Evolutionary conservation across 2,113 vertebrate species (phyloP).

Genomic region (Peromyscus polionotus): DNA sequence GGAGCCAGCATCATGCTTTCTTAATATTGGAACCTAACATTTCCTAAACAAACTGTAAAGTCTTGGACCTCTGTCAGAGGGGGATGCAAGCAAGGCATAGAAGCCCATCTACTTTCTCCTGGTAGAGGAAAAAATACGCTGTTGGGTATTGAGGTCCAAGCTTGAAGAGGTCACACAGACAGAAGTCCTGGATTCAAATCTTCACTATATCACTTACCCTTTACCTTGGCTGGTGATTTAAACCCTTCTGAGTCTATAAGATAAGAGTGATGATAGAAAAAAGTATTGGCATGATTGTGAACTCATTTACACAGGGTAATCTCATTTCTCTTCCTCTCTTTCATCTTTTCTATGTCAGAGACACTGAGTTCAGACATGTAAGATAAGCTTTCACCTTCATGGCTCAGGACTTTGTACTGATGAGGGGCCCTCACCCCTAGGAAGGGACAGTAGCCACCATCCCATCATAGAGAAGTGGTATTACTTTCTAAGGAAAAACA

Average conservation of each 20-base stretch:
- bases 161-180: background rate
- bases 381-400: background rate
- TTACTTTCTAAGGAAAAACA: background rate
- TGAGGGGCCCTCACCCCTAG: rapidly evolving
- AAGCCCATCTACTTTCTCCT: background rate
- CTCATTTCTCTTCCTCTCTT: background rate
- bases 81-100: background rate
- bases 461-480: background rate
- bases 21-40: background rate
- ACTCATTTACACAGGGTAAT: background rate
- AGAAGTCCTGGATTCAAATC: background rate
- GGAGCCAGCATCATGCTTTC: background rate
- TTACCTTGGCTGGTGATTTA: background rate
- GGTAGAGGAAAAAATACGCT: rapidly evolving
- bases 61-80: background rate
- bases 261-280: background rate
- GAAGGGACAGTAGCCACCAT: background rate
- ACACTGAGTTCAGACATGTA: background rate
- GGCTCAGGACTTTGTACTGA: background rate
- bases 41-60: background rate
- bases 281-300: background rate
- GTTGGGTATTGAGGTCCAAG: background rate
- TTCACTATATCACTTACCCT: background rate
- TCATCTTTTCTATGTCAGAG: background rate
- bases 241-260: background rate